A percentile compares a stretch with the other conserved stretches of the same genome.
phyloP scores from a whole-genome alignment of 2,888 invertebrate genomes.

The Erebia palarica region DNA sequence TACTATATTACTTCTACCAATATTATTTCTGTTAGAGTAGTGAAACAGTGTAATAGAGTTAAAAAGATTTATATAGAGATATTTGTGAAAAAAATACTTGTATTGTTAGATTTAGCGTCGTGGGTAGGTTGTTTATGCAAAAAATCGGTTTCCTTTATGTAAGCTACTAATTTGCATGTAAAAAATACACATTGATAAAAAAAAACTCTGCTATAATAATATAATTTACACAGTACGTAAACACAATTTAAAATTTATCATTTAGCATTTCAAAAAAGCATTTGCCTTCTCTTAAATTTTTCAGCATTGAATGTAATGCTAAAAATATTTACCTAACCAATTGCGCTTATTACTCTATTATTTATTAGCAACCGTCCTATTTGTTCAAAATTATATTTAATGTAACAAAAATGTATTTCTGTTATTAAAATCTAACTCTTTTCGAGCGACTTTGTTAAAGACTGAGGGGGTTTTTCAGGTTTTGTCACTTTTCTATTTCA shows the following conservation, averaged over 20 bases:
- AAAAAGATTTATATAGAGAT: not conserved
- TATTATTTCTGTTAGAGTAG: slow-evolving; percentile 13
- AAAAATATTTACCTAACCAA: not conserved
- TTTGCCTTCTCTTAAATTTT: not conserved
- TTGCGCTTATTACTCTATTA: not conserved
- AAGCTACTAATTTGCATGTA: not conserved
- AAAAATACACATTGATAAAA: not conserved
- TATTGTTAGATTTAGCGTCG: not conserved
- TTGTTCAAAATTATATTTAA: slow-evolving; percentile 23
- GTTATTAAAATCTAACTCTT: slow-evolving; percentile 52
- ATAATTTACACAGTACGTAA: not conserved
- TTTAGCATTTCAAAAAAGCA: not conserved
- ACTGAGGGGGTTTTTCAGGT: slow-evolving; percentile 71
- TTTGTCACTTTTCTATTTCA: slow-evolving; percentile 73
- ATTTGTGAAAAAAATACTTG: not conserved
- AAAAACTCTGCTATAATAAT: not conserved
- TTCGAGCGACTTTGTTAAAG: slow-evolving; percentile 58
- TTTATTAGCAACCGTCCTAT: slow-evolving; percentile 53
- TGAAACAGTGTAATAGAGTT: not conserved
- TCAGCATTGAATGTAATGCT: not conserved
- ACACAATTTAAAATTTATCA: not conserved
- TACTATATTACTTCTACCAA: not conserved
- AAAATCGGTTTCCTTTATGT: not conserved
- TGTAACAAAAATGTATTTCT: slow-evolving; percentile 17
- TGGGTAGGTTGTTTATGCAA: not conserved